phyloP scores from a whole-genome alignment of 2,797 vertebrate genomes.

The Phalloptychus januarius region DNA sequence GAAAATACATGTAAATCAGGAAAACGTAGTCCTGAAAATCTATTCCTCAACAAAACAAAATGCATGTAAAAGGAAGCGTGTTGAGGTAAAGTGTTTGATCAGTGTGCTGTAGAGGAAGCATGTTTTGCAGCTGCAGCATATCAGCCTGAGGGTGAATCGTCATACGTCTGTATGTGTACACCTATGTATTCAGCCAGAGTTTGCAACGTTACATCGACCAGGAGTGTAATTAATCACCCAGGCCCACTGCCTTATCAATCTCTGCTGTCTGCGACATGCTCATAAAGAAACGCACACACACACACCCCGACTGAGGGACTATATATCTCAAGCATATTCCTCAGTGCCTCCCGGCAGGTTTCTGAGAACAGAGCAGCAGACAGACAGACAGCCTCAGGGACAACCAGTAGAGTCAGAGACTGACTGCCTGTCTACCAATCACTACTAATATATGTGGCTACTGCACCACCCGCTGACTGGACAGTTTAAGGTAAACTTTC shows the following conservation, averaged over 20 bases:
- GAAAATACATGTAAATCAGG: not conserved
- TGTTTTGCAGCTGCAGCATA: slow-evolving; percentile 7
- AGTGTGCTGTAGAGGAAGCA: slow-evolving; percentile 5
- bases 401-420: slow-evolving; percentile 30
- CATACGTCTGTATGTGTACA: slow-evolving; percentile 20
- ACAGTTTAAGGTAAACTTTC: slow-evolving; percentile 11
- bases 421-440: slow-evolving; percentile 43
- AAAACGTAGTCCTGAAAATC: not conserved
- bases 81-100: slow-evolving; percentile 8
- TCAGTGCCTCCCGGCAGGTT: slow-evolving; percentile 49
- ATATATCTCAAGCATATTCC: slow-evolving; percentile 29
- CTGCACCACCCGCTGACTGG: slow-evolving; percentile 6
- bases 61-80: not conserved
- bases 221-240: slow-evolving; percentile 71
- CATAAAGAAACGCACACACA: slow-evolving; percentile 29
- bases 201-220: slow-evolving; percentile 45
- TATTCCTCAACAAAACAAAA: not conserved
- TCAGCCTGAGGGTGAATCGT: slow-evolving; percentile 18
- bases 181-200: slow-evolving; percentile 52
- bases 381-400: slow-evolving; percentile 32
- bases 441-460: slow-evolving; percentile 13
- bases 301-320: slow-evolving; percentile 2
- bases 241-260: slow-evolving; percentile 69
- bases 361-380: slow-evolving; percentile 41
- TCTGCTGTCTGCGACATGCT: slow-evolving; percentile 47